These are phyloP conservation scores for Orthonevra nobilis DNA, from an alignment of 2,888 invertebrate species.

Conservation along the genomic window DNA sequence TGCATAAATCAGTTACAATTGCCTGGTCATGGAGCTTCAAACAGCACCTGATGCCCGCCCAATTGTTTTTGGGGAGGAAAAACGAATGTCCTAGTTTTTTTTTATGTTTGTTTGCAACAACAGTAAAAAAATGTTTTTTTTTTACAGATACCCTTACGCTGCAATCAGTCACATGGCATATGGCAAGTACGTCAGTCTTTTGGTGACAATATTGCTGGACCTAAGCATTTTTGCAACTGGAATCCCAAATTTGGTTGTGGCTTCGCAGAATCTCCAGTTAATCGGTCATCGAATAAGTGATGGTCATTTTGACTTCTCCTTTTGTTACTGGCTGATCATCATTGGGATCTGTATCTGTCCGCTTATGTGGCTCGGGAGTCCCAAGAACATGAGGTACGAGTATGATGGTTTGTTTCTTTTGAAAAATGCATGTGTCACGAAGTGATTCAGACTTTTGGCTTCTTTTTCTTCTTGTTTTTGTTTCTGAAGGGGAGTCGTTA, in stretches of 20 bases:
- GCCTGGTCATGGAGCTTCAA: background rate
- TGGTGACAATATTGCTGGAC: constrained; percentile 87
- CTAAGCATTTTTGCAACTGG: constrained; percentile 89
- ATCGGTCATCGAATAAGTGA: constrained; percentile 87
- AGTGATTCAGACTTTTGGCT: constrained; percentile 18
- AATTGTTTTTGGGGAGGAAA: background rate
- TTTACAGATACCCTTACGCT: constrained; percentile 89
- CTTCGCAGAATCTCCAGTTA: constrained; percentile 89
- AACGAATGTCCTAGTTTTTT: constrained; percentile 2
- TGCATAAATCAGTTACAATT: constrained; percentile 50
- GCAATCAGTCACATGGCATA: constrained; percentile 90
- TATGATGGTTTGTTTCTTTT: too few relatives aligned
- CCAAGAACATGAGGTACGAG: constrained; percentile 93
- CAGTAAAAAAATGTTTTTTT: background rate
- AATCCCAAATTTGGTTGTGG: constrained; percentile 90
- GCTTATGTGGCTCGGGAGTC: constrained; percentile 93
- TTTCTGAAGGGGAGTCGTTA: constrained; percentile 79
- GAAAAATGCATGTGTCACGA: constrained; percentile 12
- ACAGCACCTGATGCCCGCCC: constrained; percentile 17
- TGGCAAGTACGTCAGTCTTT: constrained; percentile 83
- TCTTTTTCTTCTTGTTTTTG: background rate
- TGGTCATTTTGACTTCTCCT: constrained; percentile 85
- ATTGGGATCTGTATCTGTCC: constrained; percentile 88
- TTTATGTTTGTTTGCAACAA: too few relatives aligned
- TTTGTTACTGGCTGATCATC: constrained; percentile 91